Evolutionary conservation across 2,113 vertebrate genomes (phyloP), one percentile per base, ranked within the genome.

Genomic region (Anoplopoma fimbria): DNA sequence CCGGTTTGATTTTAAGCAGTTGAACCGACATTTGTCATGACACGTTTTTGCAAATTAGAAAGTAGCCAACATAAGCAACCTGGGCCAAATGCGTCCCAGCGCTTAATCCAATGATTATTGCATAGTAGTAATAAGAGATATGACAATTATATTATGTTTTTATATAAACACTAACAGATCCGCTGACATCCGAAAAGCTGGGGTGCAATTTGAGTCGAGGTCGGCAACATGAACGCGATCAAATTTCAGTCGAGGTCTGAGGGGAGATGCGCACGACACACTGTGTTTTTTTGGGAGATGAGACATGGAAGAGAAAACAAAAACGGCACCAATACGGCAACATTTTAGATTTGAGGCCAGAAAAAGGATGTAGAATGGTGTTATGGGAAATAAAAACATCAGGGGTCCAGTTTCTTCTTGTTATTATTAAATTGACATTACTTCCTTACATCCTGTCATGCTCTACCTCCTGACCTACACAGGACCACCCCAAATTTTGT

Each of bases 401-500:
- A 36, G 34, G 34, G 8, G 42, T 17, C 42, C 14, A 45, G 10
- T 13, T 38, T 38, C 42, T 38, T 38, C 36, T 36, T 36, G 6
- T 40, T 13, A 13, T 40, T 14, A 36, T 36, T 36, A 36, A 8
- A 36, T 36, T 36, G 6, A 36, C 34, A 51, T n/a, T n/a, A n/a
- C 23, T 0, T 55, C 51, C 49, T 9, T n/a, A n/a, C 60, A 23
- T 27, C 38, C 45, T 1, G 9, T 49, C 42, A 7, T 2, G 5
- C 29, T 47, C 55, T 27, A 25, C 72, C 69, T 70, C 38, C 63
- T 33, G 57, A 79, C 64, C 82, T n/a, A 15, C 53, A 79, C 55
- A 27, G 12, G 38, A 75, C 34, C 71, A 68, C 29, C 69, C 69
- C 83, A 78, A 87, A 85, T 84, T 71, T 84, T 55, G 74, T 80